Conservation (phyloP, 2,797 vertebrate genomes). For the Anabacerthia variegaticeps region DNA sequence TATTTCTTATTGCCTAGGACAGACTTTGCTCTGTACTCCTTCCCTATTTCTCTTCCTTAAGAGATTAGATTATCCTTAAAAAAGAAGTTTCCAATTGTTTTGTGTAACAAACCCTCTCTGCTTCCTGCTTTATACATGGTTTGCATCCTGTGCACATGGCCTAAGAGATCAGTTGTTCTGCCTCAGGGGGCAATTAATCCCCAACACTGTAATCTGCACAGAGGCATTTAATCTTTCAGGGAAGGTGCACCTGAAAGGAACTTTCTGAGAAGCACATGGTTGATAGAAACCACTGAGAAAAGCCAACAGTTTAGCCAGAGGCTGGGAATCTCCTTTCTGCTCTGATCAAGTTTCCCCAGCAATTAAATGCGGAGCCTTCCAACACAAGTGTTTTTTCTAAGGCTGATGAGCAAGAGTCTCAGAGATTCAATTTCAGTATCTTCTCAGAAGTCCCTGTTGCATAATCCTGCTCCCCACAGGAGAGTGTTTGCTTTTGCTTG, state of each 20-base stretch:
- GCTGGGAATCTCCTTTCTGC: slow-evolving; percentile 40
- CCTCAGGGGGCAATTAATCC: slow-evolving; percentile 59
- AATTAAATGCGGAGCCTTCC: slow-evolving; percentile 43
- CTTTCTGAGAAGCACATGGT: slow-evolving; percentile 19
- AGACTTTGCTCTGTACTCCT: neutral
- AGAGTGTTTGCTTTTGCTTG: neutral
- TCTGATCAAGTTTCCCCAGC: slow-evolving; percentile 45
- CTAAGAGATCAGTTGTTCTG: slow-evolving; percentile 22
- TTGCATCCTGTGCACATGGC: slow-evolving; percentile 30
- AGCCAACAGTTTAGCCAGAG: slow-evolving; percentile 53
- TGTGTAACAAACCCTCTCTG: neutral
- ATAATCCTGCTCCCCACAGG: neutral
- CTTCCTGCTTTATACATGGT: slow-evolving; percentile 3
- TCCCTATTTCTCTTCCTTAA: neutral
- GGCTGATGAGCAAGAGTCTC: neutral
- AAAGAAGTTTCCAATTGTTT: slow-evolving; percentile 18
- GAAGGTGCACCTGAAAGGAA: slow-evolving; percentile 61
- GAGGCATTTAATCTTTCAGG: slow-evolving; percentile 63
- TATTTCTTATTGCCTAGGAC: neutral
- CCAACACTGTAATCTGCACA: slow-evolving; percentile 45
- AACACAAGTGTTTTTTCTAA: slow-evolving; percentile 16
- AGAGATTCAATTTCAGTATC: slow-evolving; percentile 4
- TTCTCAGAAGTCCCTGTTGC: neutral
- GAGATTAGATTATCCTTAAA: slow-evolving; percentile 17
- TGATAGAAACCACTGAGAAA: slow-evolving; percentile 38